Percentiles rank a stretch among this genome's conserved stretches.
These are phyloP conservation scores for Beroe forskalii DNA, from an alignment of 37 sponge, comb jelly and placozoan genomes.

Conservation along the genomic window DNA sequence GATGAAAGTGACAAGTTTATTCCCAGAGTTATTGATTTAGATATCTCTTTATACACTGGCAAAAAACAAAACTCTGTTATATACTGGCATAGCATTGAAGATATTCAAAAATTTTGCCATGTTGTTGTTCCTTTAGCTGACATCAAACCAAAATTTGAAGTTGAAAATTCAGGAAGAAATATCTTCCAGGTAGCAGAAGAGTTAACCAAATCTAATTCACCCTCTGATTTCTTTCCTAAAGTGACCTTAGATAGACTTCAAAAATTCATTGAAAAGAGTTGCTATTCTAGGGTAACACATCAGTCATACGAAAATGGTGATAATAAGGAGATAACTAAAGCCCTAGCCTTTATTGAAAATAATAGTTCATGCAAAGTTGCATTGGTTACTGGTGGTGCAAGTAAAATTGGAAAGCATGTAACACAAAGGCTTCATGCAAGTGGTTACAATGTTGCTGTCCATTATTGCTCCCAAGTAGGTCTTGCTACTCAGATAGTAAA, in stretches of 20 bases:
- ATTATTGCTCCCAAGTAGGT: neutral
- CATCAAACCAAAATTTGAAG: conserved; percentile 1
- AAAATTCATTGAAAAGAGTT: neutral
- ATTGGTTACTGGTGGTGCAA: neutral
- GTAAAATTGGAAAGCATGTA: neutral
- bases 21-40: neutral
- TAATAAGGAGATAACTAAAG: neutral
- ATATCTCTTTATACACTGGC: neutral
- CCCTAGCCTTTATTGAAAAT: neutral
- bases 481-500: neutral
- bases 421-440: neutral
- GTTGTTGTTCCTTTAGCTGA: conserved; percentile 5
- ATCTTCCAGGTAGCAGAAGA: neutral
- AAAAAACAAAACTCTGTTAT: neutral
- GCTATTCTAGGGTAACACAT: neutral
- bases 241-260: neutral
- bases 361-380: neutral
- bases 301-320: neutral
- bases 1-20: neutral
- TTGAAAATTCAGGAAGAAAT: neutral
- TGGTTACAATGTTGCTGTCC: neutral
- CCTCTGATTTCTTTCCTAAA: neutral
- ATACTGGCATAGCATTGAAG: neutral
- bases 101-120: neutral
- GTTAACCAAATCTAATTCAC: neutral